Evolutionary conservation across 2,113 vertebrate species (phyloP), one percentile per base, ranked within the genome.

Genomic region (Thamnaconus septentrionalis): DNA sequence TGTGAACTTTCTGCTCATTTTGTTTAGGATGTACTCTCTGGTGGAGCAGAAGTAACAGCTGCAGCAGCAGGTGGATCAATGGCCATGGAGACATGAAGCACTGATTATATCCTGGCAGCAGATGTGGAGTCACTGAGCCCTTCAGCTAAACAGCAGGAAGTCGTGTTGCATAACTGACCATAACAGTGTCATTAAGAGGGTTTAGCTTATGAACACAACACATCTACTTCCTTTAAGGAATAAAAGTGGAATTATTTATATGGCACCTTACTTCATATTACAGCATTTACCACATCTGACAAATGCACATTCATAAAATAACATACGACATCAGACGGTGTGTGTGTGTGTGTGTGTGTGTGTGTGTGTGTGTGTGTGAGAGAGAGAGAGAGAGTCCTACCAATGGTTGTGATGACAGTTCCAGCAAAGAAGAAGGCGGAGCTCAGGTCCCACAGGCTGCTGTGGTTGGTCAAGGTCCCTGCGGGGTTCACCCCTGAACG

Each of bases 361-460:
- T 58, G 55, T 59, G 58, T 54, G 49, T 46, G 64, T 53, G 51
- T 40, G 45, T 50, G 53, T 58, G 69, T 49, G n/a, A n/a, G n/a
- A n/a, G n/a, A n/a, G n/a, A n/a, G n/a, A n/a, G n/a, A n/a, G n/a
- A n/a, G n/a, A 66, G 7, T 67, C 91, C 87, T 94, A 98, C 96
- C 96, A 82, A 98, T 98, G 70, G 96, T 98, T 82, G 96, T 98
- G 87, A 98, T 98, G 86, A 98, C 95, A 78, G 96, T 98, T 72
- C 96, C 96, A 87, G 96, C 94, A 86, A 98, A 98, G 93, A 98
- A 98, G 92, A 98, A 98, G 83, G 96, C 96, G 64, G 96, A 98
- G 93, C 95, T 94, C 87, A 98, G 91, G 84, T 98, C 96, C 96
- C 96, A 98, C 87, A 97, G 92, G 90, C 96, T 98, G 92, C 91